Evolutionary conservation across 2,113 vertebrate genomes (phyloP).

Genomic region (Brachypteracias leptosomus): DNA sequence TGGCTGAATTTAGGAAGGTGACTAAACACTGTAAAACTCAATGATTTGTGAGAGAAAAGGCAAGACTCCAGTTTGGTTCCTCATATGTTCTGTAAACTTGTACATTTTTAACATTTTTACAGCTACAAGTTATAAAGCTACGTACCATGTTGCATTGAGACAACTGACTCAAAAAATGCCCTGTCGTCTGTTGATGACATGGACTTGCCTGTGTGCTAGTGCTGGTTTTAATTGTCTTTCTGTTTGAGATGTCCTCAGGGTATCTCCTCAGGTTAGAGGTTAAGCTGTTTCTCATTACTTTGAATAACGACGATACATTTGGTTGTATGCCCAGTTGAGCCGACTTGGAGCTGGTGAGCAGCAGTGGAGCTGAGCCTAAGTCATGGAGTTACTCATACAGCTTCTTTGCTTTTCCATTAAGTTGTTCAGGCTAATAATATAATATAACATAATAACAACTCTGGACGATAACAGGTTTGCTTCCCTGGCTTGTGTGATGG

Average conservation of each 20-base stretch:
- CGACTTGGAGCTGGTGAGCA: neutral
- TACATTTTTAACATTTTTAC: neutral
- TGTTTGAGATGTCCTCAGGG: neutral
- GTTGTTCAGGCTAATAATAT: neutral
- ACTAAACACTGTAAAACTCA: neutral
- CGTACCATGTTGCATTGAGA: fast-evolving
- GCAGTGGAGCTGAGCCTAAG: neutral
- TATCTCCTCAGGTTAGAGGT: neutral
- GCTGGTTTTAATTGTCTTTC: slow-evolving; percentile 5
- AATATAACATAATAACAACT: neutral
- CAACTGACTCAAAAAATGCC: neutral
- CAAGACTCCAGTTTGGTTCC: neutral
- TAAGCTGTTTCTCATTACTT: neutral
- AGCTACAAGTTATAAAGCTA: neutral
- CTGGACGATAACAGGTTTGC: neutral
- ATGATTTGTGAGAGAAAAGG: neutral
- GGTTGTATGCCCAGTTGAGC: neutral
- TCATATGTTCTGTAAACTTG: neutral
- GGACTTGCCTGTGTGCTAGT: neutral
- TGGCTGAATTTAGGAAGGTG: neutral
- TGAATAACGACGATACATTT: neutral
- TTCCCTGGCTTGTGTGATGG: neutral
- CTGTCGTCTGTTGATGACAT: neutral
- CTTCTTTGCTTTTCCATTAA: neutral
- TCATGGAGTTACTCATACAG: neutral